Evolutionary conservation across 2,113 vertebrate genomes (phyloP).

Genomic region (Clarias batrachus): DNA sequence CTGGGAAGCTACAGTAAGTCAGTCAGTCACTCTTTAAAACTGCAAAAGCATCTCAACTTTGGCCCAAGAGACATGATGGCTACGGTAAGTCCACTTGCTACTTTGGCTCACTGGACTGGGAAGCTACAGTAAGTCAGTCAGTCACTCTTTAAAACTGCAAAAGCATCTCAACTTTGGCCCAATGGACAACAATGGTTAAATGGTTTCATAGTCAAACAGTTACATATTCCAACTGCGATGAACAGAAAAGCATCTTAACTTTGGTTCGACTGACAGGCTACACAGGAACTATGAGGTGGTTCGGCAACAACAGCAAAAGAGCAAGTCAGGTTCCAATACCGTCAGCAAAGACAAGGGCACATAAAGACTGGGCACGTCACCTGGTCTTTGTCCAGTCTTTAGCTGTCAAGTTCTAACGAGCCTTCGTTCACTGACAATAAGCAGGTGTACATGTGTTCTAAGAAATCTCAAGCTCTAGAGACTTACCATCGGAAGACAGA

Average conservation of each 20-base stretch:
- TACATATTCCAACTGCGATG: too few relatives aligned
- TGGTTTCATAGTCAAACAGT: not conserved
- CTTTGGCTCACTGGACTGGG: not conserved
- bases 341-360: too few relatives aligned
- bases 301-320: not conserved
- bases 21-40: too few relatives aligned
- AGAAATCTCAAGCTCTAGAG: not conserved
- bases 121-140: not conserved
- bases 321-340: not conserved
- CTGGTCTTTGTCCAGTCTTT: not conserved
- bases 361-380: not conserved
- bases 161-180: not conserved
- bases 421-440: not conserved
- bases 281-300: not conserved
- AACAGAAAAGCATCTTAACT: not conserved
- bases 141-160: not conserved
- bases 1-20: too few relatives aligned
- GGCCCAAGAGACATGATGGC: too few relatives aligned
- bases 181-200: too few relatives aligned
- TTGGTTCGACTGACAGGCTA: not conserved
- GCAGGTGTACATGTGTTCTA: not conserved
- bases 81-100: too few relatives aligned
- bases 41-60: too few relatives aligned
- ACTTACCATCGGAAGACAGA: slow-evolving; percentile 59
- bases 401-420: not conserved